phyloP scores from a whole-genome alignment of 2,113 vertebrate species.

The Condylura cristata region DNA sequence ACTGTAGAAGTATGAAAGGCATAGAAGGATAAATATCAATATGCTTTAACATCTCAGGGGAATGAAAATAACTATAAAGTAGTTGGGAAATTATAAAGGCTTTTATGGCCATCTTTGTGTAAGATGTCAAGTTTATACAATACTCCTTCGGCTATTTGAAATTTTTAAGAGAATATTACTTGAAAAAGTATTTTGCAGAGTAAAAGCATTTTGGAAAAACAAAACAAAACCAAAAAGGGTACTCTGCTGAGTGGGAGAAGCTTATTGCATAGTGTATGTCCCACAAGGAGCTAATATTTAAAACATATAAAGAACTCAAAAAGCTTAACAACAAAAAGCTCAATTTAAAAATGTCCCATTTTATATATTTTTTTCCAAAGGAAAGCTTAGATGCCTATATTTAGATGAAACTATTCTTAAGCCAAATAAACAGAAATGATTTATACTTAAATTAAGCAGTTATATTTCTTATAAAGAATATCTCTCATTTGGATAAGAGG shows the following conservation, averaged over 20 bases:
- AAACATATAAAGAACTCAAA: too few species aligned
- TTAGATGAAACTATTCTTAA: conserved; percentile 17
- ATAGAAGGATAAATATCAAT: not conserved
- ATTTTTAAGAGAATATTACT: not conserved
- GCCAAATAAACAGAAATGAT: conserved; percentile 39
- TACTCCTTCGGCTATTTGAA: not conserved
- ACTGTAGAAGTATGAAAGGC: not conserved
- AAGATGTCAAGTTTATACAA: not conserved
- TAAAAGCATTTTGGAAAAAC: too few species aligned
- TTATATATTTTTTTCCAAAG: not conserved
- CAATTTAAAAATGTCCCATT: too few species aligned
- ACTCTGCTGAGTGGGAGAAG: too few species aligned
- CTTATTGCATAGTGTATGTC: too few species aligned
- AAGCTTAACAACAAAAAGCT: too few species aligned
- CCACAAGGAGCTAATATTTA: too few species aligned
- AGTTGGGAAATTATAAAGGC: not conserved
- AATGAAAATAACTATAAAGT: not conserved
- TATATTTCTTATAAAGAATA: not conserved
- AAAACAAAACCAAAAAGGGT: too few species aligned
- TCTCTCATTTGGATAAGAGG: not conserved
- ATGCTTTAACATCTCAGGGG: not conserved
- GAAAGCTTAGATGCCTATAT: not conserved
- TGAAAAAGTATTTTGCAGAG: not conserved
- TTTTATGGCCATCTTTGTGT: not conserved
- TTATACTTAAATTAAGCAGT: not conserved